phyloP scores from a whole-genome alignment of 2,797 vertebrate species.

The Mustela erminea region DNA sequence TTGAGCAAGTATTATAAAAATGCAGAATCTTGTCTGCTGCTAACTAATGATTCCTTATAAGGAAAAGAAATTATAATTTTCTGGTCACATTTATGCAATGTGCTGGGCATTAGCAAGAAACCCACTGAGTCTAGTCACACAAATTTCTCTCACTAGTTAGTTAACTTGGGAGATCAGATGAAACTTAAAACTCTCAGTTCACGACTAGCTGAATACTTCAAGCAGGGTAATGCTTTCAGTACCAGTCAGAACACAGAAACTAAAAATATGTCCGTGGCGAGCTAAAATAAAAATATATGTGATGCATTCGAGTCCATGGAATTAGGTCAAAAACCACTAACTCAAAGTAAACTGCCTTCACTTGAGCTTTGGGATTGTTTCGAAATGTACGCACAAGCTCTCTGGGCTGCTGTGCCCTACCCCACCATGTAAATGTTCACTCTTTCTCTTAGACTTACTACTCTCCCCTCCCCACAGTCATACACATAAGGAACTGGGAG shows the following conservation, averaged over 20 bases:
- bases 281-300: neutral
- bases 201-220: neutral
- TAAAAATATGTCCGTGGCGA: neutral
- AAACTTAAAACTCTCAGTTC: constrained; percentile 19
- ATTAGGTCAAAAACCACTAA: neutral
- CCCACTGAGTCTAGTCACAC: neutral
- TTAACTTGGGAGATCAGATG: neutral
- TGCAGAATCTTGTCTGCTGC: neutral
- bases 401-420: neutral
- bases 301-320: neutral
- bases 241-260: neutral
- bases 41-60: neutral
- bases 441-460: neutral
- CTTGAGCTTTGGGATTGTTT: neutral
- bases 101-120: neutral
- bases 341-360: neutral
- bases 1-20: neutral
- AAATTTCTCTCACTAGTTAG: neutral
- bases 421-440: neutral
- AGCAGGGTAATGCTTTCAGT: neutral
- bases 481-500: neutral
- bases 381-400: neutral
- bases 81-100: neutral
- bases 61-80: constrained; percentile 13
- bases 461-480: neutral